Conservation (phyloP, 1,140 invertebrate genomes). For the Pseudomyrmex sp. region DNA sequence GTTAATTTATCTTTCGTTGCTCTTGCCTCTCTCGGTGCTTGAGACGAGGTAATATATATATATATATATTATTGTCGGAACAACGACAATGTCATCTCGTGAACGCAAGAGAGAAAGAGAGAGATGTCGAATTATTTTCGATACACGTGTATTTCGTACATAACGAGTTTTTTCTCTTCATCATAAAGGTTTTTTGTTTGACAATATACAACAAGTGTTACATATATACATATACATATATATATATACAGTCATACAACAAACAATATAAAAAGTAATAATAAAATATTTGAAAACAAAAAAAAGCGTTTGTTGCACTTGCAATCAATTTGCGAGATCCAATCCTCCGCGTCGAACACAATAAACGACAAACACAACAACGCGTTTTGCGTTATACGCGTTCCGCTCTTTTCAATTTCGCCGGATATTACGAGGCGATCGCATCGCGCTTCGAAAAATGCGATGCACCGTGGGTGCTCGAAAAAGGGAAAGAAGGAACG, state of each 20-base stretch:
- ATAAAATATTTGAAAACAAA: conserved; percentile 18
- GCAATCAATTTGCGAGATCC: conserved; percentile 22
- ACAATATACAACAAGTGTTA: too few relatives aligned
- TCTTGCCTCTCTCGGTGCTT: neutral
- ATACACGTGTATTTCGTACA: too few relatives aligned
- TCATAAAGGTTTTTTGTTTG: too few relatives aligned
- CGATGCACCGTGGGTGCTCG: conserved; percentile 36
- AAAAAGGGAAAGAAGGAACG: conserved; percentile 28
- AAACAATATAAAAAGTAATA: conserved; percentile 1
- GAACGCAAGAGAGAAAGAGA: too few relatives aligned
- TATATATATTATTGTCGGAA: too few relatives aligned
- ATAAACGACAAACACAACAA: conserved; percentile 51
- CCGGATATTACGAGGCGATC: conserved; percentile 48
- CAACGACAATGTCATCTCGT: too few relatives aligned
- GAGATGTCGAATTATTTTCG: too few relatives aligned
- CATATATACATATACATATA: too few relatives aligned
- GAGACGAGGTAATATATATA: too few relatives aligned
- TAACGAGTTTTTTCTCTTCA: too few relatives aligned
- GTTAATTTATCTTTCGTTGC: neutral
- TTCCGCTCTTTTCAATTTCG: conserved; percentile 48
- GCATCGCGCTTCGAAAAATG: conserved; percentile 48
- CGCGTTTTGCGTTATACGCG: conserved; percentile 14
- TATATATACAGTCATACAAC: neutral
- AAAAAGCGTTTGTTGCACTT: conserved; percentile 20
- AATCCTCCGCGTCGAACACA: conserved; percentile 10